Evolutionary conservation across 1,140 invertebrate species (phyloP).

Genomic region (Drosophila mojavensis): DNA sequence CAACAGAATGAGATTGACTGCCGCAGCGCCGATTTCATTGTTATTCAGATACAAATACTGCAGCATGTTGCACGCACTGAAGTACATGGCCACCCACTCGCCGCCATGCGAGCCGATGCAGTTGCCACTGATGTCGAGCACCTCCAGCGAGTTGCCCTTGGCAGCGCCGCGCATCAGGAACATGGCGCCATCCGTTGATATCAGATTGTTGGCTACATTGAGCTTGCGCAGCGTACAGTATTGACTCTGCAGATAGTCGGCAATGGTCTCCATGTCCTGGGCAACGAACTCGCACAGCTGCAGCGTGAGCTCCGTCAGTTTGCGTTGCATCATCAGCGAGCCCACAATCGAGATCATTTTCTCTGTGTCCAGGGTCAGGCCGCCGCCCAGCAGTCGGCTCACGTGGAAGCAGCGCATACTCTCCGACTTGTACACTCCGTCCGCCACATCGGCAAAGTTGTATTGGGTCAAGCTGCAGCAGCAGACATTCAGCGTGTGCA

Average conservation of each 20-base stretch:
- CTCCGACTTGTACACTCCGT: conserved; percentile 67
- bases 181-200: conserved; percentile 58
- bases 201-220: conserved; percentile 56
- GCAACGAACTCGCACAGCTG: conserved; percentile 62
- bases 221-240: conserved; percentile 41
- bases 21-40: conserved; percentile 49
- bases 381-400: conserved; percentile 48
- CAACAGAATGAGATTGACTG: conserved; percentile 56
- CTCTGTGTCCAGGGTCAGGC: conserved; percentile 58
- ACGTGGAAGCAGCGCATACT: conserved; percentile 38
- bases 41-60: conserved; percentile 50
- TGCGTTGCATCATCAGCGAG: conserved; percentile 67
- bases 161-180: conserved; percentile 56
- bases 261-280: conserved; percentile 67
- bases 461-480: conserved; percentile 63
- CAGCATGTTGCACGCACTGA: conserved; percentile 52
- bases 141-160: conserved; percentile 23
- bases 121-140: conserved; percentile 64
- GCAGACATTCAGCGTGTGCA: conserved; percentile 57
- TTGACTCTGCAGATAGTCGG: conserved; percentile 48
- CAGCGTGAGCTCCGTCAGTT: conserved; percentile 50
- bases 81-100: conserved; percentile 57
- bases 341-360: conserved; percentile 62
- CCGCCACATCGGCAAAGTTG: conserved; percentile 67
- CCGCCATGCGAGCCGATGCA: conserved; percentile 67